These are phyloP conservation scores for Triops longicaudatus DNA, from an alignment of 1,140 invertebrate genomes.

Conservation along the genomic window DNA sequence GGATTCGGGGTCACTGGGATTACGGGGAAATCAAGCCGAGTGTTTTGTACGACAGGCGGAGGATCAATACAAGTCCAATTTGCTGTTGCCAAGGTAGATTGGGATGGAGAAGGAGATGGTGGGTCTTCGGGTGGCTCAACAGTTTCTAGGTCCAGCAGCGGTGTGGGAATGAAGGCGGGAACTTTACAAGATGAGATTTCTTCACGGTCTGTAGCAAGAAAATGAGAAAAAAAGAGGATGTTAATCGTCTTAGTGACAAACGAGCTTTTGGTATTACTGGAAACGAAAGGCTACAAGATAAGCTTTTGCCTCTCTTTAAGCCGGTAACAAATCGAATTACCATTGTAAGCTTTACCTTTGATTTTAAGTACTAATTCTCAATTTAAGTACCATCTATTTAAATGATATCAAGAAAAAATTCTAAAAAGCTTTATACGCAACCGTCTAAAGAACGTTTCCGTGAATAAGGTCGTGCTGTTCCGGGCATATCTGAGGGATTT, in stretches of 20 bases:
- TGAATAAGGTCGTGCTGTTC: background rate
- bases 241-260: background rate
- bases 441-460: background rate
- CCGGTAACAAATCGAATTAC: no score
- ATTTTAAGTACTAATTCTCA: no score
- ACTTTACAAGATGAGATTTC: background rate
- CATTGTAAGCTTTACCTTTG: no score
- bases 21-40: background rate
- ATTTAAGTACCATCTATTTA: no score
- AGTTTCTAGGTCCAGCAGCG: background rate
- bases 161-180: background rate
- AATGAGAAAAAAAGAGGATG: background rate
- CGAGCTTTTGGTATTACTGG: no score
- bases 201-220: background rate
- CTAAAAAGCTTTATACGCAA: background rate
- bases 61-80: conserved; percentile 15
- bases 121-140: background rate
- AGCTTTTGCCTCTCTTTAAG: no score
- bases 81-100: background rate
- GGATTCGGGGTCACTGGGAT: background rate
- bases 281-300: no score
- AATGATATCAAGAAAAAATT: no score
- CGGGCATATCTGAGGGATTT: background rate
- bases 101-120: background rate
- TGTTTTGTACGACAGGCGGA: background rate